These are phyloP conservation scores for Lasioglossum lativentre DNA, from an alignment of 2,888 invertebrate genomes.

Conservation along the genomic window DNA sequence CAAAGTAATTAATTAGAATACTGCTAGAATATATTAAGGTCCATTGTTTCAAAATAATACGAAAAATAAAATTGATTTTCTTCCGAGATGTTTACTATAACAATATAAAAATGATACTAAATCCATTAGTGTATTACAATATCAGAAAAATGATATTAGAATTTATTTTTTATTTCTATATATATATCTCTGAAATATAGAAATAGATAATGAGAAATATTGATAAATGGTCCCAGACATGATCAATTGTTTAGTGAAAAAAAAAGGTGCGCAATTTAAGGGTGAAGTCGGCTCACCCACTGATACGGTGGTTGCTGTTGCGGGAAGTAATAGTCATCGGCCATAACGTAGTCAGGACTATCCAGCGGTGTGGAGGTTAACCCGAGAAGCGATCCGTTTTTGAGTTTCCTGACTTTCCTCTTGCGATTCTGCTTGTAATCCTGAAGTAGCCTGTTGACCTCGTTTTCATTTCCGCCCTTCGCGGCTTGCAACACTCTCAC, in stretches of 20 bases:
- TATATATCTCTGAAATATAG: neutral
- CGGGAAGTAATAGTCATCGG: conserved; percentile 77
- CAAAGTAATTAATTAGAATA: neutral
- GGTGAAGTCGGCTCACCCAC: conserved; percentile 75
- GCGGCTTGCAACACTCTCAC: conserved; percentile 79
- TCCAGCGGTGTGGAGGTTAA: conserved; percentile 74
- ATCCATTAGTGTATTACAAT: neutral
- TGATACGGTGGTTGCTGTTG: conserved; percentile 76
- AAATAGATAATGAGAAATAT: neutral
- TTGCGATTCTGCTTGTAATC: conserved; percentile 80
- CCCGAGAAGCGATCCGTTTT: conserved; percentile 61
- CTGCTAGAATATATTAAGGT: neutral
- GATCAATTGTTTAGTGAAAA: neutral
- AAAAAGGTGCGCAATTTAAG: neutral
- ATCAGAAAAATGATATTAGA: neutral
- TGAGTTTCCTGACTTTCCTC: conserved; percentile 74
- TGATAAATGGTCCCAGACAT: neutral
- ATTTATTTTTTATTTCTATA: neutral
- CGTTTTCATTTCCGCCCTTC: conserved; percentile 74
- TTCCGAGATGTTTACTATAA: neutral
- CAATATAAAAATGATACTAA: neutral
- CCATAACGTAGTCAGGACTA: conserved; percentile 75
- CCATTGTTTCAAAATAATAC: neutral
- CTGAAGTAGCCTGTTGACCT: conserved; percentile 74
- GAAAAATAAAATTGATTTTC: neutral